Evolutionary conservation across 2,113 vertebrate species (phyloP).

Genomic region (Pipa parva): DNA sequence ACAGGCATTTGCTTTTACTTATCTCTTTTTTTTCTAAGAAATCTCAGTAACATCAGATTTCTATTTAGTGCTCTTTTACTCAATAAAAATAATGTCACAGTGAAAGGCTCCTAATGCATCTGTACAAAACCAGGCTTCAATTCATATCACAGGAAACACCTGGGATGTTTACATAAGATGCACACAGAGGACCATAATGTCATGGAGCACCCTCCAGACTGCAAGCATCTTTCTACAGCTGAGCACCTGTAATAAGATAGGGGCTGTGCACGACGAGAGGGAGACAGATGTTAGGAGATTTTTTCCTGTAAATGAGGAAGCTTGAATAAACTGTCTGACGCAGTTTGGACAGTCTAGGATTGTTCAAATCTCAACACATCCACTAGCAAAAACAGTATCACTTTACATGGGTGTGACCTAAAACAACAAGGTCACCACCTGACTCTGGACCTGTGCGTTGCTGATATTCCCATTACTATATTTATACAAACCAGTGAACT

Average conservation of each 20-base stretch:
- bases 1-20: no score
- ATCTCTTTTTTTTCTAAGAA: no score
- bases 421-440: background rate
- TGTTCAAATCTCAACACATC: background rate
- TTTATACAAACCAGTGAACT: no score
- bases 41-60: no score
- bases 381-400: background rate
- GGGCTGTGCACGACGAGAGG: background rate
- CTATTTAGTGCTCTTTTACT: no score
- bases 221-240: slow-evolving; percentile 47
- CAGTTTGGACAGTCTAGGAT: background rate
- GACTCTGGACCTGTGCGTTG: no score
- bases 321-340: slow-evolving; percentile 3
- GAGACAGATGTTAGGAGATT: slow-evolving; percentile 30
- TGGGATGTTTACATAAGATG: slow-evolving; percentile 42
- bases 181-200: slow-evolving; percentile 48
- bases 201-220: slow-evolving; percentile 48
- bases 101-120: slow-evolving; percentile 15
- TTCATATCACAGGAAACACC: slow-evolving; percentile 20
- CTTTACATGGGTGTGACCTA: background rate
- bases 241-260: slow-evolving; percentile 44
- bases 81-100: background rate
- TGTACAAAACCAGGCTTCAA: background rate
- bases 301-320: slow-evolving; percentile 14
- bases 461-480: no score